phyloP scores from a whole-genome alignment of 2,113 vertebrate genomes.

The Ranitomeya imitator region DNA sequence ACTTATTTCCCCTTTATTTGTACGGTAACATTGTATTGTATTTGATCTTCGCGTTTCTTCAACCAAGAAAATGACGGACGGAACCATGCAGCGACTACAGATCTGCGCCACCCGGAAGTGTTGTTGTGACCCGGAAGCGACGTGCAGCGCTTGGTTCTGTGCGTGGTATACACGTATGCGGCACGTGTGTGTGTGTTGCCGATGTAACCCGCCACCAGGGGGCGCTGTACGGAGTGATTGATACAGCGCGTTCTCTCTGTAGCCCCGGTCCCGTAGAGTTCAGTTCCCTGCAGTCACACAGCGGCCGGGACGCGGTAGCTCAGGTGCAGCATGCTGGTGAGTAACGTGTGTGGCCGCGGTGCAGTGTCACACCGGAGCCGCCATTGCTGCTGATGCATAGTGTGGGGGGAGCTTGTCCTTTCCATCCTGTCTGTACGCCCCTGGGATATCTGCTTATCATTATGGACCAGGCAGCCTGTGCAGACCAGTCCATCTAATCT shows the following conservation, averaged over 20 bases:
- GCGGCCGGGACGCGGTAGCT: neutral
- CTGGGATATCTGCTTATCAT: no score
- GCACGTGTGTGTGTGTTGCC: neutral
- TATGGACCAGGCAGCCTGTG: no score
- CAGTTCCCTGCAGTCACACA: neutral
- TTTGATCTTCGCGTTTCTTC: neutral
- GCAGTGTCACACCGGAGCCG: no score
- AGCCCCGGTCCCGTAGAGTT: neutral
- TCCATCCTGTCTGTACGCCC: no score
- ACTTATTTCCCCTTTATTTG: neutral
- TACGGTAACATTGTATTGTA: neutral
- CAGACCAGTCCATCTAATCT: no score
- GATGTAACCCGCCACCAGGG: neutral
- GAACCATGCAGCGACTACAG: neutral
- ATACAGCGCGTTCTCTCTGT: neutral
- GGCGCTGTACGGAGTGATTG: neutral
- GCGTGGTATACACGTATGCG: neutral
- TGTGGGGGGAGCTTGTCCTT: no score
- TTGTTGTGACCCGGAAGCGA: neutral
- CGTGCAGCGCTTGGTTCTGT: neutral
- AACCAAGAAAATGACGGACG: conserved; percentile 32
- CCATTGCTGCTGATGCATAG: no score
- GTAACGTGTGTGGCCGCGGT: no score
- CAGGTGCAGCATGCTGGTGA: no score
- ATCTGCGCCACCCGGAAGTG: neutral